Percentiles rank a stretch among this genome's conserved stretches.
Evolutionary conservation across 2,113 vertebrate genomes (phyloP).

Genomic region (Mormyrus lacerda): DNA sequence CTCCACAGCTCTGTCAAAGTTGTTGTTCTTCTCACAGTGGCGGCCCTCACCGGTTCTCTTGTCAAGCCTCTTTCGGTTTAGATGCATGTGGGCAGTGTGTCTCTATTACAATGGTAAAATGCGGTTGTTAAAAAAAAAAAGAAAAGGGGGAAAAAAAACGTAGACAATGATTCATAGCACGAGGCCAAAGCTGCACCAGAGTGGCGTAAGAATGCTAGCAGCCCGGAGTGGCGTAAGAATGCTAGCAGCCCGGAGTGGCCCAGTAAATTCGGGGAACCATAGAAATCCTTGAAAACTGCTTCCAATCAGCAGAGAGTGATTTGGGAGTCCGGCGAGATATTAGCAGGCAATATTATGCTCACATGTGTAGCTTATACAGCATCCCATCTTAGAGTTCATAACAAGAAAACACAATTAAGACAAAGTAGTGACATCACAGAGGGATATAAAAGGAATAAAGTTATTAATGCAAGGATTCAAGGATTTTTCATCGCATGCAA

Average conservation of each 20-base stretch:
- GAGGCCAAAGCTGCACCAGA: background rate
- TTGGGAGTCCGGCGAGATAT: background rate
- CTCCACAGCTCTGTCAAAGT: background rate
- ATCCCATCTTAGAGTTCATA: background rate
- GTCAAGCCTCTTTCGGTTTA: background rate
- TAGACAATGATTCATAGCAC: background rate
- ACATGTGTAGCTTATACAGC: background rate
- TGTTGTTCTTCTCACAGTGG: background rate
- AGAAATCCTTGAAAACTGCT: background rate
- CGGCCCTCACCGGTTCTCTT: background rate
- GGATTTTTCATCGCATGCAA: background rate
- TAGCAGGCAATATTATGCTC: background rate
- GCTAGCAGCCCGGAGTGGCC: background rate
- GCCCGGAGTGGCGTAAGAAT: background rate
- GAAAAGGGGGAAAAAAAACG: background rate
- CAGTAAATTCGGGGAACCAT: background rate
- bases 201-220: background rate
- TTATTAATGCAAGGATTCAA: background rate
- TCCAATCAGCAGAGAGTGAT: background rate
- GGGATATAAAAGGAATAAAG: background rate
- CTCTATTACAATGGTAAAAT: conserved; percentile 2
- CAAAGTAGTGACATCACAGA: background rate
- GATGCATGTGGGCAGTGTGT: conserved; percentile 1
- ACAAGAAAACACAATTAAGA: background rate
- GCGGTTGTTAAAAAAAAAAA: background rate